These are phyloP conservation scores for Pardosa pseudoannulata DNA, from an alignment of 2,888 invertebrate genomes.

Conservation along the genomic window DNA sequence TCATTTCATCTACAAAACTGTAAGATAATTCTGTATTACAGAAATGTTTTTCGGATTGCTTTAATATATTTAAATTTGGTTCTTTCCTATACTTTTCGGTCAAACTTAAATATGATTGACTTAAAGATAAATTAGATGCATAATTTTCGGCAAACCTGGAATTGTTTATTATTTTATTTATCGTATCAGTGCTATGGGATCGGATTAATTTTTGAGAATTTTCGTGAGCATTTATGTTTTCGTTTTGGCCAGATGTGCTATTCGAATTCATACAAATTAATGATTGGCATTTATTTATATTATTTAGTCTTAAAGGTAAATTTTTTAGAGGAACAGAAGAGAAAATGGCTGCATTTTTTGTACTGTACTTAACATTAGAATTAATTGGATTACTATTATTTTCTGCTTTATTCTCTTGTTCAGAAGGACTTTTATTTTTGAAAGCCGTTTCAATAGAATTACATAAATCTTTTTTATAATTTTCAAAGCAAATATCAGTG, in stretches of 20 bases:
- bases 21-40: too few species aligned
- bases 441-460: not conserved
- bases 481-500: not conserved
- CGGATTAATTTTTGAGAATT: not conserved
- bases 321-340: too few species aligned
- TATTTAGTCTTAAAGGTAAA: too few species aligned
- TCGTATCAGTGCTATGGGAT: not conserved
- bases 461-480: not conserved
- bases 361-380: too few species aligned
- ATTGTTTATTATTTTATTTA: not conserved
- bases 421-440: too few species aligned
- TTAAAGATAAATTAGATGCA: not conserved
- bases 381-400: too few species aligned
- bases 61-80: not conserved
- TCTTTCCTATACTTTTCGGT: not conserved
- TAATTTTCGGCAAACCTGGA: not conserved
- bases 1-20: too few species aligned
- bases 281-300: not conserved
- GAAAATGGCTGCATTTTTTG: too few species aligned
- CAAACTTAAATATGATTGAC: not conserved
- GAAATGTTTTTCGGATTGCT: not conserved
- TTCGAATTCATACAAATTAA: not conserved
- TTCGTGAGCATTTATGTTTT: too few species aligned
- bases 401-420: too few species aligned
- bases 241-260: not conserved